Conservation (phyloP, 2,797 vertebrate species). For the Molothrus ater region DNA sequence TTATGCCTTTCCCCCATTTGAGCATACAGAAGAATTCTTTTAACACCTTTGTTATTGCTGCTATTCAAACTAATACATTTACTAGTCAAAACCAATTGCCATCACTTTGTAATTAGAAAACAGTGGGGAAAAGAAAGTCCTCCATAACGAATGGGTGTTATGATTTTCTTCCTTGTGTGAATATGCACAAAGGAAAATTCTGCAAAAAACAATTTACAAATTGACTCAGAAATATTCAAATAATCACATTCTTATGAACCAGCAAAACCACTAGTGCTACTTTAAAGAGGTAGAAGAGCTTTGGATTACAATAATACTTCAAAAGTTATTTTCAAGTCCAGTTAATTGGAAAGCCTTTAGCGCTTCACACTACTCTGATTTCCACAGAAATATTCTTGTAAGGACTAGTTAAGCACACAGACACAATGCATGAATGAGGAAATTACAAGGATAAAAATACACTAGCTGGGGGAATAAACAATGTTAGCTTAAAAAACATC, state of each 20-base stretch:
- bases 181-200: not conserved
- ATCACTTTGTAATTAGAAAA: constrained; percentile 24
- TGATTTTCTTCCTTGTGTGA: not conserved
- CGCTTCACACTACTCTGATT: not conserved
- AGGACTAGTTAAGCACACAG: not conserved
- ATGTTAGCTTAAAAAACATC: not conserved
- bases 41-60: constrained; percentile 35
- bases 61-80: constrained; percentile 41
- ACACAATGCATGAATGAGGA: not conserved
- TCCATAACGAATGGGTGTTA: not conserved
- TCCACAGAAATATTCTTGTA: not conserved
- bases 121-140: not conserved
- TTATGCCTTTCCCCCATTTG: constrained; percentile 31
- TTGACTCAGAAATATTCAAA: not conserved
- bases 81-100: not conserved
- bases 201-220: not conserved
- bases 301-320: not conserved
- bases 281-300: not conserved
- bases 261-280: not conserved
- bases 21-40: constrained; percentile 40
- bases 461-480: not conserved
- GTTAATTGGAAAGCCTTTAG: not conserved
- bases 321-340: not conserved
- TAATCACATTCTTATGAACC: not conserved
- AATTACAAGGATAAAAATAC: not conserved